These are phyloP conservation scores for Malthinus seriepunctatus DNA, from an alignment of 2,888 invertebrate species.

Conservation along the genomic window DNA sequence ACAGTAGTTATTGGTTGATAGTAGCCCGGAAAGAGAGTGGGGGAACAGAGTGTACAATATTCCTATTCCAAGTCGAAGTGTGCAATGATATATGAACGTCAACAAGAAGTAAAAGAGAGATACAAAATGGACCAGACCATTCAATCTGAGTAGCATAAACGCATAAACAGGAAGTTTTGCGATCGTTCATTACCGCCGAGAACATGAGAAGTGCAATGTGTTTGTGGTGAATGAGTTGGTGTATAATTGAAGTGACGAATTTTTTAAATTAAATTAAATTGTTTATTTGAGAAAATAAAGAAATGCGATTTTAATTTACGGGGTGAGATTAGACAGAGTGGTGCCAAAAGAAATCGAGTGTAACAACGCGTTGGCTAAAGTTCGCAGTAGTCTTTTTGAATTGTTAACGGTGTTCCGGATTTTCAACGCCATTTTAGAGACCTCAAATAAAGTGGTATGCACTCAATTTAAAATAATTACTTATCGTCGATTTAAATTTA, in stretches of 20 bases:
- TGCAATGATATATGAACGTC: conserved; percentile 12
- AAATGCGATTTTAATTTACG: background rate
- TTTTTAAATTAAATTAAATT: background rate
- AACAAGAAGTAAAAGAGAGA: conserved; percentile 19
- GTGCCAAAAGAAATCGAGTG: conserved; percentile 10
- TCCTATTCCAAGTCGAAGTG: conserved; percentile 7
- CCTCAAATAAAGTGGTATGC: too few relatives aligned
- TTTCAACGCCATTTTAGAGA: too few relatives aligned
- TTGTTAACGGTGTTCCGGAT: too few relatives aligned
- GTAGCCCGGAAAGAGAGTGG: conserved; percentile 25
- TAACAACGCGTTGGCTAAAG: background rate
- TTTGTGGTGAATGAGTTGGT: conserved; percentile 7
- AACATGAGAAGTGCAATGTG: background rate
- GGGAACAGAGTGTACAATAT: conserved; percentile 15
- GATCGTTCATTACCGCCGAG: conserved; percentile 25
- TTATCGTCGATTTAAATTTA: too few relatives aligned
- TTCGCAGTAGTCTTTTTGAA: too few relatives aligned
- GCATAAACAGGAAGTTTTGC: conserved; percentile 32
- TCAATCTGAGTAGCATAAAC: conserved; percentile 30
- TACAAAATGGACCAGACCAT: conserved; percentile 27
- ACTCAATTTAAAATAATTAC: too few relatives aligned
- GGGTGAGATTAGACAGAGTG: conserved; percentile 11
- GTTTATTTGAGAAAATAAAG: background rate
- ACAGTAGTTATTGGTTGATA: conserved; percentile 25
- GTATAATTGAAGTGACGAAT: background rate